These are phyloP conservation scores for Sanderia malayensis DNA, from an alignment of 30 jellyfish, hydroid and myxozoan genomes.

Conservation along the genomic window DNA sequence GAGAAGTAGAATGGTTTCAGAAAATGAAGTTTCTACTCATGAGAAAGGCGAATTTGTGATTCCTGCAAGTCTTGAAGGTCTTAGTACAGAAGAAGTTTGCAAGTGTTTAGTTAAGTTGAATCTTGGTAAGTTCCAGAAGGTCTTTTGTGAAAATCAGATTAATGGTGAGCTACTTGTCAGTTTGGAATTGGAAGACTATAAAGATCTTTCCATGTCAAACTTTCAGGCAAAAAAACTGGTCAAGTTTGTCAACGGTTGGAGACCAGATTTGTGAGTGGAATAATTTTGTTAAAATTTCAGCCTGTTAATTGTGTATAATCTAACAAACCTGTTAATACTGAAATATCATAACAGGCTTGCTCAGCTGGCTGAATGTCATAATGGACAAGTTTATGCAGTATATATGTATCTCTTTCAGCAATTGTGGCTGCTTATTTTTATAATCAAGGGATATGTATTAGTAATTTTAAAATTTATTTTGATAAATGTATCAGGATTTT, in stretches of 20 bases:
- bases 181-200: conserved; percentile 55
- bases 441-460: too few relatives aligned
- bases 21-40: background rate
- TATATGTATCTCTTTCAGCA: too few relatives aligned
- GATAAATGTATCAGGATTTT: too few relatives aligned
- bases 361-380: too few relatives aligned
- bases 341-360: too few relatives aligned
- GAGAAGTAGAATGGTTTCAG: background rate
- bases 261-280: conserved; percentile 66
- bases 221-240: conserved; percentile 66
- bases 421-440: too few relatives aligned
- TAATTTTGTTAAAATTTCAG: too few relatives aligned
- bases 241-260: conserved; percentile 77
- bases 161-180: conserved; percentile 67
- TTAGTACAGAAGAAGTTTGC: conserved; percentile 51
- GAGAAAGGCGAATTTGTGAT: background rate
- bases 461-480: too few relatives aligned
- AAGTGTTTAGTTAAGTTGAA: conserved; percentile 44
- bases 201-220: conserved; percentile 43
- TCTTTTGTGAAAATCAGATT: conserved; percentile 64
- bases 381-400: too few relatives aligned
- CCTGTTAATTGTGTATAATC: too few relatives aligned
- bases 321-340: too few relatives aligned
- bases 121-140: conserved; percentile 44
- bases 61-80: conserved; percentile 26